Evolutionary conservation across 2,888 invertebrate genomes (phyloP), one percentile per base, ranked within the genome.

Genomic region (Melangyna quadrimaculata): DNA sequence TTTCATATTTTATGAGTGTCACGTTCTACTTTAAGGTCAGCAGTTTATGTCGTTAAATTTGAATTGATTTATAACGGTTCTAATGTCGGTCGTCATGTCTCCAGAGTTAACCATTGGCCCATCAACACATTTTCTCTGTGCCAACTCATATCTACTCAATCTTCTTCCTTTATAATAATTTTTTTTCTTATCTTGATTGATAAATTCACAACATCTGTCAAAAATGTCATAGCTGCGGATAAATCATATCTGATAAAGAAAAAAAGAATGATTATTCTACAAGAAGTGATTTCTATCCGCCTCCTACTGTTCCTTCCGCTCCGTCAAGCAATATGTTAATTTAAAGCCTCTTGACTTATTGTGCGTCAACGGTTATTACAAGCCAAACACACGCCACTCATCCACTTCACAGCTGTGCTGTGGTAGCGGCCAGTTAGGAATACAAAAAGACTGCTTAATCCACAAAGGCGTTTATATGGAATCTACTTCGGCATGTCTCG

Each of bases 201-300:
- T 79, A 48, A 61, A 74, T 74, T 73, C 27, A 69, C 43, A 61
- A 53, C 69, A 79, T 61, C 79, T 79, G 69, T 73, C 73, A 79
- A 61, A 79, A 43, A 59, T 74, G 69, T 59, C 79, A 73, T 69
- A 59, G 3, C 43, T 32, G 51, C 19, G 55, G 73, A 79, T 74
- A 24, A 69, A 79, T 79, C 65, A 73, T 57, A 59, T 59, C 22
- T 37, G n/a, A 78, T 48, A 63, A 27, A n/a, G n/a, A n/a, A 10
- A 40, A n/a, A 40, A 5, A 35, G 4, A 10, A 12, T 19, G 59
- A 67, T 79, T 65, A n/a, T 72, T 72, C 65, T 32, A 1, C 14
- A 5, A n/a, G 40, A 7, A 40, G 1, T 40, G 7, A n/a, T 40
- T 40, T 37, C 5, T 37, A 37, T 14, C 37, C 4, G 14, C 14